Conservation (phyloP, 2,797 vertebrate species). For the Amblyraja radiata region DNA sequence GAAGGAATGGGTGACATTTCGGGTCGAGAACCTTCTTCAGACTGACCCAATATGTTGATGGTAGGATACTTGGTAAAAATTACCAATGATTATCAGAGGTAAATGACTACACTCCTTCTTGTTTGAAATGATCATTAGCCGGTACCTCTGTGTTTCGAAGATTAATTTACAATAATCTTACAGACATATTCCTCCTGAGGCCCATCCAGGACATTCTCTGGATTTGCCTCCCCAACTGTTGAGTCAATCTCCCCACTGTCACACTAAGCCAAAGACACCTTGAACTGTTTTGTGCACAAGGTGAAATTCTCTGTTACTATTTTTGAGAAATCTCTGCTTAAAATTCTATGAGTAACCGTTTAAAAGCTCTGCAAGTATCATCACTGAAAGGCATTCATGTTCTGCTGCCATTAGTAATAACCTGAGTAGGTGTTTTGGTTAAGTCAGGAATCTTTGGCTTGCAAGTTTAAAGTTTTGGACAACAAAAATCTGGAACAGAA, state of each 20-base stretch:
- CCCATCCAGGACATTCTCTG: neutral
- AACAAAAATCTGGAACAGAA: slow-evolving; percentile 16
- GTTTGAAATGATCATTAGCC: too few relatives aligned
- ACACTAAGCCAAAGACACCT: neutral
- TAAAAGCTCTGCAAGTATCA: neutral
- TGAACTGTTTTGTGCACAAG: neutral
- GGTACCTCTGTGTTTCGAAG: too few relatives aligned
- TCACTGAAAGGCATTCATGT: neutral
- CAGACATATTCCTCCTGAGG: neutral
- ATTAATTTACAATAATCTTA: too few relatives aligned
- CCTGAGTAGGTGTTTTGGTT: slow-evolving; percentile 24
- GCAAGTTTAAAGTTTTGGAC: slow-evolving; percentile 14
- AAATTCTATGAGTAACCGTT: neutral
- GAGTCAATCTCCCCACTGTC: neutral
- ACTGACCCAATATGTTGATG: too few relatives aligned
- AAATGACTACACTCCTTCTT: too few relatives aligned
- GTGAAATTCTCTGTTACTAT: neutral
- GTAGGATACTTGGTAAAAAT: too few relatives aligned
- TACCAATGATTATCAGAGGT: too few relatives aligned
- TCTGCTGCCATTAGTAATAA: slow-evolving; percentile 9
- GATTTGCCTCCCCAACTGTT: neutral
- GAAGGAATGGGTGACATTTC: too few relatives aligned
- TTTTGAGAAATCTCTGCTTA: neutral
- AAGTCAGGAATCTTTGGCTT: neutral
- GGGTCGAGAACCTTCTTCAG: too few relatives aligned